Conservation (phyloP, 2,797 vertebrate genomes). For the Rhabdomys pumilio region DNA sequence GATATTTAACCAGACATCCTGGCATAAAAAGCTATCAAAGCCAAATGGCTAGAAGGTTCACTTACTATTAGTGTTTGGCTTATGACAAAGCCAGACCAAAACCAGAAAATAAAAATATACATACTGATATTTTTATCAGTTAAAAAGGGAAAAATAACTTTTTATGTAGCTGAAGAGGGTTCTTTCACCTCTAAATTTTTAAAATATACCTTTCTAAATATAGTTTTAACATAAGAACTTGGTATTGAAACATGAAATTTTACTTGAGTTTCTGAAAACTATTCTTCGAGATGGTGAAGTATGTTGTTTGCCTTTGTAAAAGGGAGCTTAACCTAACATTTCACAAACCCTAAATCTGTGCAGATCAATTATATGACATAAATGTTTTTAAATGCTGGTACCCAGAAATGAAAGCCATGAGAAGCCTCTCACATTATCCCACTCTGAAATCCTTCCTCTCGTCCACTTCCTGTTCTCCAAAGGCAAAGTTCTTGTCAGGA, state of each 20-base stretch:
- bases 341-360: constrained; percentile 71
- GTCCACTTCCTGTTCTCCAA: constrained; percentile 68
- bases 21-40: constrained; percentile 77
- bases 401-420: constrained; percentile 78
- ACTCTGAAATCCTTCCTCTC: constrained; percentile 64
- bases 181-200: constrained; percentile 67
- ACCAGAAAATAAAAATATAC: constrained; percentile 80
- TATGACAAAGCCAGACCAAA: constrained; percentile 80
- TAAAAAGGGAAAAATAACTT: constrained; percentile 74
- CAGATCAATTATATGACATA: constrained; percentile 72
- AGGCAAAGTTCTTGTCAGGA: constrained; percentile 82
- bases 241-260: constrained; percentile 72
- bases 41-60: constrained; percentile 78
- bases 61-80: constrained; percentile 75
- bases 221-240: constrained; percentile 79
- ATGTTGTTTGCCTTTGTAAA: constrained; percentile 40
- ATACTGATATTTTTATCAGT: constrained; percentile 77
- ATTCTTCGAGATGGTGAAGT: constrained; percentile 61
- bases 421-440: constrained; percentile 74
- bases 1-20: constrained; percentile 74
- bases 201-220: constrained; percentile 70
- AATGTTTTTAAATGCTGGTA: constrained; percentile 79
- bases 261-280: constrained; percentile 76
- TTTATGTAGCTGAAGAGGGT: constrained; percentile 73
- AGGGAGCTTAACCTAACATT: constrained; percentile 66